Conservation (phyloP, 2,113 vertebrate genomes). For the Epinephelus moara region DNA sequence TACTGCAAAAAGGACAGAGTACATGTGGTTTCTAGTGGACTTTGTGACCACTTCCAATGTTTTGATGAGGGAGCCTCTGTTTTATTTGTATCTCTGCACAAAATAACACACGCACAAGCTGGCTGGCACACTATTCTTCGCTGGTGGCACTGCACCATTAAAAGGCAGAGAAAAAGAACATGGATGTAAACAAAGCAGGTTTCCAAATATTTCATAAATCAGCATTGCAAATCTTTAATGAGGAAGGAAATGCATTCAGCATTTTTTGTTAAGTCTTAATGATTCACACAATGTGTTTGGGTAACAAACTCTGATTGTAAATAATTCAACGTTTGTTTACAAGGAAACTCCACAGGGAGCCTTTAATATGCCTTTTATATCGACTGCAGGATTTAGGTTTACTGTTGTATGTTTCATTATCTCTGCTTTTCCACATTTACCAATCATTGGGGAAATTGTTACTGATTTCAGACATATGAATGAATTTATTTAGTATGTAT, state of each 20-base stretch:
- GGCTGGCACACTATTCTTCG: background rate
- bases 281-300: background rate
- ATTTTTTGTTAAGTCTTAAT: background rate
- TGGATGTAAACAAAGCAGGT: background rate
- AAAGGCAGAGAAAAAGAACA: background rate
- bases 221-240: background rate
- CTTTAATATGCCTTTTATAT: constrained; percentile 19
- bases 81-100: background rate
- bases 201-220: background rate
- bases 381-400: background rate
- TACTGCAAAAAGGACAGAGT: background rate
- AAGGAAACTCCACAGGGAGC: constrained; percentile 13
- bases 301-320: background rate
- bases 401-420: constrained; percentile 25
- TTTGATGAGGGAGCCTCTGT: background rate
- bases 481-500: background rate
- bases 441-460: background rate
- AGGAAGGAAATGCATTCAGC: background rate
- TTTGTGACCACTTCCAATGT: too few species aligned
- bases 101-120: background rate
- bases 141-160: background rate
- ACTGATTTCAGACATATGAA: background rate
- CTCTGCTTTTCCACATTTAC: background rate
- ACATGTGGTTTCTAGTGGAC: background rate
- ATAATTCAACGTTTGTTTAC: background rate